Base-by-base conservation (phyloP, 2,113 vertebrate genomes). In the Lathamus discolor region DNA sequence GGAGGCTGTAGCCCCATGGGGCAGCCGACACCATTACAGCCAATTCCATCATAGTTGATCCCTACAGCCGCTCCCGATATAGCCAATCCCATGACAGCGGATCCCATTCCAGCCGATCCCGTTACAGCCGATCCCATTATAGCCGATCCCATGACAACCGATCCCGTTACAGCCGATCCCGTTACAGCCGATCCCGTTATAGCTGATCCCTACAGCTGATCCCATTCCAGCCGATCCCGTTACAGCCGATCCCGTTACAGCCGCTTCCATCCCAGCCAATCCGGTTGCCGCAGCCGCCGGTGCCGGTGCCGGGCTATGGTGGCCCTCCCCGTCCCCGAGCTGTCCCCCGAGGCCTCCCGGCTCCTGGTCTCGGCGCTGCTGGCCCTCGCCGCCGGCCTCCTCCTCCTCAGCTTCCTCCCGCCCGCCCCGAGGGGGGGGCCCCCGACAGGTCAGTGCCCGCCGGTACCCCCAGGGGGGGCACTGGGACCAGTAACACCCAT, bases 381-480 rank as follows among this genome's bases (percentile, higher is more conserved):
- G 28, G 88, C 95, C 35, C 39, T 95, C 10, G 96, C 86, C 6
- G 91, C 83, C 20, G 23, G 96, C 63, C 55, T 96, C 49, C 54
- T 97, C 76, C 59, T 97, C 54, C 94, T 95, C 88, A 57, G 85
- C 69, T 64, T 95, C 83, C 92, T 97, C 43, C 91, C 91, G 12
- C 29, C 76, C 9, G n/a, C 31, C 6, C 91, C 74, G 11, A 23
- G 74, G 51, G 17, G 85, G 73, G 69, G 84, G 28, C 75, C 19
- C 22, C 28, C 25, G 15, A 31, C 93, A 96, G 97, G 96, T 96
- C 86, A 92, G 97, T 95, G 92, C 68, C 46, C 8, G 2, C 33
- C 33, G 54, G 37, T 11, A 19, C 57, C 82, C 15, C 14, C 3
- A 22, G 25, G 46, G 41, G 15, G 19, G 4, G n/a, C 59, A 55